phyloP scores from a whole-genome alignment of 2,113 vertebrate species.

The Australoheros scitulus region DNA sequence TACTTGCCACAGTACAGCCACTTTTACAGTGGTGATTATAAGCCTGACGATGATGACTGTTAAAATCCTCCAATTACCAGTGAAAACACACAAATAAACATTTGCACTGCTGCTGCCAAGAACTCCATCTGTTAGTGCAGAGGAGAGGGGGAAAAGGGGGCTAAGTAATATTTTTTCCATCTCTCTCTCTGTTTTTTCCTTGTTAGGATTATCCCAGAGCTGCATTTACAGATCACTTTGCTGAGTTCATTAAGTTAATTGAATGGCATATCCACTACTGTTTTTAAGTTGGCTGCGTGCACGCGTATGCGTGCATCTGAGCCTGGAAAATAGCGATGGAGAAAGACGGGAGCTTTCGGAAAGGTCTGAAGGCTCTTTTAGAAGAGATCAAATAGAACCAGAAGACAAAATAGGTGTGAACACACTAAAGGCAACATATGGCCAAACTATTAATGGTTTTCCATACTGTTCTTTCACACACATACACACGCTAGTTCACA shows the following conservation, averaged over 20 bases:
- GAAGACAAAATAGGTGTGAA: conserved; percentile 26
- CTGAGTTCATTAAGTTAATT: conserved; percentile 88
- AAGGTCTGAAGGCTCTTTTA: conserved; percentile 58
- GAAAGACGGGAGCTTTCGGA: conserved; percentile 13
- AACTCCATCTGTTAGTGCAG: conserved; percentile 88
- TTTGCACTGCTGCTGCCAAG: conserved; percentile 89
- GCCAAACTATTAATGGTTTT: conserved; percentile 46
- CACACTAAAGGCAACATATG: conserved; percentile 45
- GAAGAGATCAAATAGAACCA: conserved; percentile 15
- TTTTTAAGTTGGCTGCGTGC: conserved; percentile 77
- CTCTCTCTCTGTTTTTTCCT: conserved; percentile 70
- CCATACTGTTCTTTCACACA: conserved; percentile 30
- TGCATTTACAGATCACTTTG: conserved; percentile 84
- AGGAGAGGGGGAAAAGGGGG: conserved; percentile 72
- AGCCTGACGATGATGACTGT: conserved; percentile 83
- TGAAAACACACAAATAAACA: conserved; percentile 91
- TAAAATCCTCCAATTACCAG: conserved; percentile 88
- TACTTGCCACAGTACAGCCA: conserved; percentile 60
- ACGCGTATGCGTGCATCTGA: conserved; percentile 2
- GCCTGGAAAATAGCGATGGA: conserved; percentile 32
- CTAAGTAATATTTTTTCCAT: conserved; percentile 84
- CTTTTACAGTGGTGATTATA: conserved; percentile 88
- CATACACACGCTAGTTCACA: conserved; percentile 33
- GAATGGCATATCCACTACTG: conserved; percentile 81
- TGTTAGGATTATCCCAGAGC: conserved; percentile 85